These are phyloP conservation scores for Apaloderma vittatum DNA, from an alignment of 2,113 vertebrate species.

Conservation along the genomic window DNA sequence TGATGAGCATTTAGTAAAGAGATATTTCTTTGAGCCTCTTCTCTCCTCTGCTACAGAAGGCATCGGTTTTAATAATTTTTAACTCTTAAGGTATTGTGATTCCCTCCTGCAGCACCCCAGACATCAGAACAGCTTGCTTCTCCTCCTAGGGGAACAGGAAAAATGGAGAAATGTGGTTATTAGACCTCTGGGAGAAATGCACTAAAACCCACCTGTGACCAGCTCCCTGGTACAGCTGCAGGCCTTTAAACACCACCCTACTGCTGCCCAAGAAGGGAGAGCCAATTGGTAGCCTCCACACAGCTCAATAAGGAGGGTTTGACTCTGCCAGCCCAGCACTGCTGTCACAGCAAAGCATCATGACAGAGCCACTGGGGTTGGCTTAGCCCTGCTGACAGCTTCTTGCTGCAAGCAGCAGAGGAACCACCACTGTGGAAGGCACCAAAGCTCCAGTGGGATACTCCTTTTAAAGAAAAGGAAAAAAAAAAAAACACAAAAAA, in stretches of 20 bases:
- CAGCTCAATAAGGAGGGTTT: not conserved
- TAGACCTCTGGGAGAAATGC: not conserved
- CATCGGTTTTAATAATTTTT: not conserved
- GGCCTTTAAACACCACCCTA: accelerated
- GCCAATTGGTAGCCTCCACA: accelerated
- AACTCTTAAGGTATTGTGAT: not conserved
- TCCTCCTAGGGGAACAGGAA: accelerated
- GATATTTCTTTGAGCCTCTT: not conserved
- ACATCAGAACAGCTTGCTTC: not conserved
- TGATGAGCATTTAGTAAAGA: not conserved
- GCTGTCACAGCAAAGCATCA: accelerated
- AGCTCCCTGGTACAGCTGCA: not conserved
- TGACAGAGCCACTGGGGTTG: accelerated
- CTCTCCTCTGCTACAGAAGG: not conserved
- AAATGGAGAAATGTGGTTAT: not conserved
- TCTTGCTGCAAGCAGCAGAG: accelerated
- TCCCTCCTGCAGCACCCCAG: not conserved
- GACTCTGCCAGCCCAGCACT: not conserved
- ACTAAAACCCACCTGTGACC: accelerated
- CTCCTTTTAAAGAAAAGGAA: not conserved
- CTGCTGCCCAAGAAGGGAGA: not conserved
- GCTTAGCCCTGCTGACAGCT: not conserved
- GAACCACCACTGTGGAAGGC: accelerated
- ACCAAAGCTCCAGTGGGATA: too few species aligned
- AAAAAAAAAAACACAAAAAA: not conserved